A percentile compares a stretch with the other conserved stretches of the same genome.
Evolutionary conservation across 37 sponge, comb jelly and placozoan genomes (phyloP).

Genomic region (Chondrilla cf. caribensis): DNA sequence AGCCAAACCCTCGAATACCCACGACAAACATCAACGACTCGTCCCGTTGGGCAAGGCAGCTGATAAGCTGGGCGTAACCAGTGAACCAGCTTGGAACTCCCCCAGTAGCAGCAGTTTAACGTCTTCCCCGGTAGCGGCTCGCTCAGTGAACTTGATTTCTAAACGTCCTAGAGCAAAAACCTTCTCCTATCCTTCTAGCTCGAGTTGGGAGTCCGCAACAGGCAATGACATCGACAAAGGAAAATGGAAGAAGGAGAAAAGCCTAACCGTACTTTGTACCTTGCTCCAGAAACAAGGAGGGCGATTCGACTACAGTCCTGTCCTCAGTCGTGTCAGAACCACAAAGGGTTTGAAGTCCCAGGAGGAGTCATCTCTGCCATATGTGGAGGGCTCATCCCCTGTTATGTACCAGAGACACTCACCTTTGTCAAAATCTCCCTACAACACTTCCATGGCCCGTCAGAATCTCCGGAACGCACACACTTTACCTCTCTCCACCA

Average conservation of each 20-base stretch:
- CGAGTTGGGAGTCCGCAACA: background rate
- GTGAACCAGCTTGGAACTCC: background rate
- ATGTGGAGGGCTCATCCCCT: background rate
- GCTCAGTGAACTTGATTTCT: background rate
- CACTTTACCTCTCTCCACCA: too few species aligned
- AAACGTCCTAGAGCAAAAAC: background rate
- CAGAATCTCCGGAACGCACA: background rate
- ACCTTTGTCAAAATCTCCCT: background rate
- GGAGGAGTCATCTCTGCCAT: background rate
- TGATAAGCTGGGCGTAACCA: background rate
- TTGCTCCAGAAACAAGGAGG: slow-evolving; percentile 9
- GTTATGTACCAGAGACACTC: background rate
- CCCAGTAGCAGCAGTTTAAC: background rate
- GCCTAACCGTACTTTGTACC: background rate
- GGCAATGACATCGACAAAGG: background rate
- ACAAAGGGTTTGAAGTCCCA: background rate
- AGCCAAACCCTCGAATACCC: too few species aligned
- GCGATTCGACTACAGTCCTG: background rate
- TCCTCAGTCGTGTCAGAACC: background rate
- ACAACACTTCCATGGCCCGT: background rate
- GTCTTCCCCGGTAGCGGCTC: background rate
- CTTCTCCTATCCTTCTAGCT: background rate
- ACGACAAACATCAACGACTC: too few species aligned
- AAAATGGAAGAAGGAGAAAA: background rate
- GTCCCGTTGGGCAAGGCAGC: background rate